These are phyloP conservation scores for Ceuthmochares aereus DNA, from an alignment of 2,113 vertebrate genomes.

Conservation along the genomic window DNA sequence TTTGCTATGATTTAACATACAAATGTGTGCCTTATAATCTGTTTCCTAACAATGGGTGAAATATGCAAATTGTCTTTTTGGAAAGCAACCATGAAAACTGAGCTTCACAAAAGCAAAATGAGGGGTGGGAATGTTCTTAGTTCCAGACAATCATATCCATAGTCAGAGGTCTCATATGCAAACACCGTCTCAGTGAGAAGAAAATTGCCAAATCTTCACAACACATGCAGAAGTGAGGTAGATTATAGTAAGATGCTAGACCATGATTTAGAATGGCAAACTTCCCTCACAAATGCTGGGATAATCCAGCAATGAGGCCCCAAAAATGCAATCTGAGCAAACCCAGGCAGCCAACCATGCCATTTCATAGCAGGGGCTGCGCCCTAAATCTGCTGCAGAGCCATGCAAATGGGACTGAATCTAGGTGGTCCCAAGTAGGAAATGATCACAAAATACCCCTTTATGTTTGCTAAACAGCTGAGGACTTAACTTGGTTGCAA, in stretches of 20 bases:
- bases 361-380: not conserved
- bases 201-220: slow-evolving; percentile 6
- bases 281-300: not conserved
- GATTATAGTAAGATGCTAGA: slow-evolving; percentile 43
- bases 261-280: not conserved
- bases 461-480: not conserved
- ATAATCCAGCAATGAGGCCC: slow-evolving; percentile 36
- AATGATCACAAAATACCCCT: not conserved
- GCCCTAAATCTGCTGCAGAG: not conserved
- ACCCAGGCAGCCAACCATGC: not conserved
- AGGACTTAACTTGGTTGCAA: not conserved
- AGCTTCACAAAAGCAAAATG: slow-evolving; percentile 8
- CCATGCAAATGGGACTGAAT: not conserved
- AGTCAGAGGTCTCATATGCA: not conserved
- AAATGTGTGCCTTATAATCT: slow-evolving; percentile 48
- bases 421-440: not conserved
- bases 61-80: slow-evolving; percentile 62
- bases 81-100: slow-evolving; percentile 49
- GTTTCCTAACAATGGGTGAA: slow-evolving; percentile 60
- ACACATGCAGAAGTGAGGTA: slow-evolving; percentile 8
- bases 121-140: slow-evolving; percentile 16
- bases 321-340: not conserved
- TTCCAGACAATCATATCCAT: not conserved
- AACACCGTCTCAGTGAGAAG: not conserved
- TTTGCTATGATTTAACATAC: slow-evolving; percentile 58